phyloP scores from a whole-genome alignment of 2,888 invertebrate species.

The Blastobasis adustella region DNA sequence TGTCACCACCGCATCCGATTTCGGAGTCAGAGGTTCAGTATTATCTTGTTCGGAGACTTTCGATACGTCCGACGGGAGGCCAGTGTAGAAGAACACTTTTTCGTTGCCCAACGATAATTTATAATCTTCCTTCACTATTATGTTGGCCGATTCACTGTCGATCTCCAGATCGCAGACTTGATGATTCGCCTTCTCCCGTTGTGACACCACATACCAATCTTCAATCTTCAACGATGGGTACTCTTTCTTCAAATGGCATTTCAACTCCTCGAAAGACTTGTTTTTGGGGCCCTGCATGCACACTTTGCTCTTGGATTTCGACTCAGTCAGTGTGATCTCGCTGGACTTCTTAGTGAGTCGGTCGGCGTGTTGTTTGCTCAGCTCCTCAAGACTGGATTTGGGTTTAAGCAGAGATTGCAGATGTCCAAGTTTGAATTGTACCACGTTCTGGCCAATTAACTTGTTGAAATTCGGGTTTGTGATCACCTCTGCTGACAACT shows the following conservation, averaged over 20 bases:
- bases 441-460: slow-evolving; percentile 29
- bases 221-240: slow-evolving; percentile 12
- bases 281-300: slow-evolving; percentile 8
- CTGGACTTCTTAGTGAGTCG: slow-evolving; percentile 9
- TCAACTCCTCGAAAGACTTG: slow-evolving; percentile 11
- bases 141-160: slow-evolving; percentile 6
- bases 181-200: slow-evolving; percentile 4
- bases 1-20: slow-evolving; percentile 12
- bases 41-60: slow-evolving; percentile 23
- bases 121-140: slow-evolving; percentile 9
- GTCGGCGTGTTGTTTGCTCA: slow-evolving; percentile 24
- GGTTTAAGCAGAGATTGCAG: slow-evolving; percentile 47
- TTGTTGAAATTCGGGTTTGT: slow-evolving; percentile 41
- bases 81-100: slow-evolving; percentile 10
- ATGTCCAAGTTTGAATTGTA: slow-evolving; percentile 54
- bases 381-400: slow-evolving; percentile 37
- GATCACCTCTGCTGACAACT: slow-evolving; percentile 58
- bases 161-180: slow-evolving; percentile 11
- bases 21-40: slow-evolving; percentile 21
- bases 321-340: slow-evolving; percentile 1
- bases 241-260: slow-evolving; percentile 8
- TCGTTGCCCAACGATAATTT: slow-evolving; percentile 9
- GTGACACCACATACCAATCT: slow-evolving; percentile 8
- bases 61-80: slow-evolving; percentile 11
- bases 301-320: slow-evolving; percentile 6